These are phyloP conservation scores for Mermis nigrescens DNA, from an alignment of 2,888 invertebrate genomes.

Conservation along the genomic window DNA sequence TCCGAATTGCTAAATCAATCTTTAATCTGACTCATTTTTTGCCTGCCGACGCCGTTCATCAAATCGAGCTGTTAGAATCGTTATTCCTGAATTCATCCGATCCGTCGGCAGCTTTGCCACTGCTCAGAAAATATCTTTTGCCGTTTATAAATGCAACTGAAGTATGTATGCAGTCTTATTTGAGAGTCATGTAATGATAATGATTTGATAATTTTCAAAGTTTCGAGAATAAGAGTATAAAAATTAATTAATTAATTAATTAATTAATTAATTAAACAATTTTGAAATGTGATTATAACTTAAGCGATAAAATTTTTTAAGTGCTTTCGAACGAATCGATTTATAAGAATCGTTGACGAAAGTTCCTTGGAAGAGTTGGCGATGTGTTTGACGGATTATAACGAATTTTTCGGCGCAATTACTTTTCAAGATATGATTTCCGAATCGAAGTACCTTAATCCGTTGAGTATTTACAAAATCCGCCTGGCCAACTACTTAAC, in stretches of 20 bases:
- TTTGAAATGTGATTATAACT: too few species aligned
- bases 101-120: slow-evolving; percentile 1
- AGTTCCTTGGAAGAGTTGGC: slow-evolving; percentile 15
- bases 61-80: neutral
- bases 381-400: slow-evolving; percentile 18
- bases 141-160: neutral
- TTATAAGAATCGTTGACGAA: slow-evolving; percentile 21
- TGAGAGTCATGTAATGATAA: too few species aligned
- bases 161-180: neutral
- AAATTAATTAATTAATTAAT: neutral
- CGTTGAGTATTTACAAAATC: slow-evolving; percentile 21
- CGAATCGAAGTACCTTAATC: neutral
- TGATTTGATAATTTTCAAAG: neutral
- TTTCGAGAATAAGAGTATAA: neutral
- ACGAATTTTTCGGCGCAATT: slow-evolving; percentile 18
- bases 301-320: too few species aligned
- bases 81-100: slow-evolving; percentile 1
- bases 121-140: neutral
- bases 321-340: slow-evolving; percentile 22
- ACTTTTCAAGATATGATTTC: slow-evolving; percentile 13
- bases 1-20: neutral
- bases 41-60: neutral
- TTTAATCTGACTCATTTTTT: neutral
- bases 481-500: slow-evolving; percentile 19
- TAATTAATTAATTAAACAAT: neutral